Conservation (phyloP, 2,113 vertebrate genomes). For the Thomomys bottae region DNA sequence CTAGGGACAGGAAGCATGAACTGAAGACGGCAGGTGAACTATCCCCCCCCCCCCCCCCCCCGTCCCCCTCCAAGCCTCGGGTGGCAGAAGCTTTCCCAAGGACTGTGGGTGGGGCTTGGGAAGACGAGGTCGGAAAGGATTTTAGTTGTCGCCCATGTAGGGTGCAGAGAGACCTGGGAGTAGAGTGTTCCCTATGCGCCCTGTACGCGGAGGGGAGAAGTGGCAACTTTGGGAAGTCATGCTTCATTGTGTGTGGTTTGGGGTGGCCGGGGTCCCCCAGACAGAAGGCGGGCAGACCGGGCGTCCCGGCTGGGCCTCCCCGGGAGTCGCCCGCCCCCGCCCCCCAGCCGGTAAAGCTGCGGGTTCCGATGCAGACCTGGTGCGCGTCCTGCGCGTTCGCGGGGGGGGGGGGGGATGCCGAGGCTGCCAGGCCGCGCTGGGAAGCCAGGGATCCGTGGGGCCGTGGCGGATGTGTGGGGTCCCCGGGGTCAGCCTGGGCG, state of each 20-base stretch:
- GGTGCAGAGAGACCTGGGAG: not conserved
- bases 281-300: not conserved
- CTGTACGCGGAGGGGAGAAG: not conserved
- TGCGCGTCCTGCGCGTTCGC: not conserved
- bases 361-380: not conserved
- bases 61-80: not conserved
- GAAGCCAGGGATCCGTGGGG: constrained; percentile 2
- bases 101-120: not conserved
- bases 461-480: not conserved
- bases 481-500: not conserved
- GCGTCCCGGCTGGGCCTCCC: not conserved
- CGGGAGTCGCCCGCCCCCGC: not conserved
- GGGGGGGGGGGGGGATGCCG: not conserved
- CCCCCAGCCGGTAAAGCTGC: too few species aligned
- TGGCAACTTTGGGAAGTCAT: not conserved
- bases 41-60: not conserved
- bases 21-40: not conserved
- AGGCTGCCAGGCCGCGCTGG: not conserved
- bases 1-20: not conserved
- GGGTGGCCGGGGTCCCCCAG: not conserved
- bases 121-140: not conserved
- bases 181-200: not conserved
- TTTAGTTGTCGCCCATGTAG: not conserved
- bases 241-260: not conserved
- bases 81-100: not conserved